Conservation (phyloP, 2,888 invertebrate species). For the Meiosimyza decipiens region DNA sequence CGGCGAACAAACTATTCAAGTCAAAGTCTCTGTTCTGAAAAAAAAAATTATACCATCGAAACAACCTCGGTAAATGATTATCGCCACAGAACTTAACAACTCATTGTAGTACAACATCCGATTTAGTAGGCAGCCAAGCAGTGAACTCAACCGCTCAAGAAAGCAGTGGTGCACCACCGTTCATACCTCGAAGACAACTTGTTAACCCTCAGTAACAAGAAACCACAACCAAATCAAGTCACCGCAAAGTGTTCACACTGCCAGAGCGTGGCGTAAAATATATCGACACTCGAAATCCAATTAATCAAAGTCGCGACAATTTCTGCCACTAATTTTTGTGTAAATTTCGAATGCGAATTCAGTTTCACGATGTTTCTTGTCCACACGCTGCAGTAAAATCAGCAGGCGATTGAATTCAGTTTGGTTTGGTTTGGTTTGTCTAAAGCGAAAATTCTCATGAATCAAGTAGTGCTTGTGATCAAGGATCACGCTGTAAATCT, state of each 20-base stretch:
- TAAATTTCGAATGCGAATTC: constrained; percentile 24
- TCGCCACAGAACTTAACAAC: no score
- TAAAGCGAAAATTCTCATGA: constrained; percentile 16
- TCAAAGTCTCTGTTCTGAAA: no score
- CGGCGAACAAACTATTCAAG: no score
- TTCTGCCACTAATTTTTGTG: constrained; percentile 49
- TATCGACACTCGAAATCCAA: constrained; percentile 55
- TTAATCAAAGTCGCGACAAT: constrained; percentile 58
- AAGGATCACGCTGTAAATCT: neutral
- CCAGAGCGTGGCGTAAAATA: constrained; percentile 40
- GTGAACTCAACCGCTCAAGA: no score
- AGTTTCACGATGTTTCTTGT: neutral
- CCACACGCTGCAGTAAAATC: neutral
- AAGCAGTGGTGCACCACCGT: no score
- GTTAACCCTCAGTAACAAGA: constrained; percentile 20
- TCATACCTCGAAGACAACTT: constrained; percentile 12
- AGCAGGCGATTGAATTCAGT: neutral
- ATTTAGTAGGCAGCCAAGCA: no score
- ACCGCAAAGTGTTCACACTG: constrained; percentile 32
- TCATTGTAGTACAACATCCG: no score
- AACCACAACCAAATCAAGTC: neutral
- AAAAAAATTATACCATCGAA: no score
- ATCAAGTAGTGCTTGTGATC: constrained; percentile 8
- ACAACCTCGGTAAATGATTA: no score
- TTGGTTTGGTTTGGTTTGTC: no score